These are phyloP conservation scores for Chironomus tepperi DNA, from an alignment of 1,140 invertebrate species.

Conservation along the genomic window DNA sequence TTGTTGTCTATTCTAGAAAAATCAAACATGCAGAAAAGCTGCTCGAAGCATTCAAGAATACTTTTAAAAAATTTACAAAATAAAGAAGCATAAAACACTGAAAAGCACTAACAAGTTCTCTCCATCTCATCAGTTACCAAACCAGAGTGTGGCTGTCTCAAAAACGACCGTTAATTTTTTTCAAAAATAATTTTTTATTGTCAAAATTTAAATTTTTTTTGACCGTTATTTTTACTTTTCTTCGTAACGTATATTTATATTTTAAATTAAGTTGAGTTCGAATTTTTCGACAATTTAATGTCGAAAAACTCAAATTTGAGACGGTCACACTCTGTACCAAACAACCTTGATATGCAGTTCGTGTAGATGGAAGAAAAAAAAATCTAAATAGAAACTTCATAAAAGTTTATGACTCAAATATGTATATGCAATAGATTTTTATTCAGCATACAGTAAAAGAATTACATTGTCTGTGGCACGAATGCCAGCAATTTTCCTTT, in stretches of 20 bases:
- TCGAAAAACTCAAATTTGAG: no score
- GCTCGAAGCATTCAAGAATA: conserved; percentile 2
- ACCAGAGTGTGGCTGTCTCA: neutral
- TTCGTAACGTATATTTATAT: no score
- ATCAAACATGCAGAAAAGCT: conserved; percentile 12
- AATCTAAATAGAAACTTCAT: conserved; percentile 23
- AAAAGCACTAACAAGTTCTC: neutral
- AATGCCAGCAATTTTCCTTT: neutral
- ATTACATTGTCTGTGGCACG: neutral
- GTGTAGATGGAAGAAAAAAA: neutral
- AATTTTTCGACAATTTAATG: no score
- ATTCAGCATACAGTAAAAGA: neutral
- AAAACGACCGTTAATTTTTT: no score
- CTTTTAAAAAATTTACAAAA: neutral
- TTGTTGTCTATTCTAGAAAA: neutral
- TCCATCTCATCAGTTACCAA: neutral
- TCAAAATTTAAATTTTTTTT: no score
- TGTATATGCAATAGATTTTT: no score
- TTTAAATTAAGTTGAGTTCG: no score
- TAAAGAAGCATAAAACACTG: neutral
- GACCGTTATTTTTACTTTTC: no score
- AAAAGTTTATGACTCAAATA: conserved; percentile 15
- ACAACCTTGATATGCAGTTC: neutral
- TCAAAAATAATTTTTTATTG: no score
- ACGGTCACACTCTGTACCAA: neutral